Evolutionary conservation across 2,888 invertebrate genomes (phyloP).

Genomic region (Cyclophora punctaria): DNA sequence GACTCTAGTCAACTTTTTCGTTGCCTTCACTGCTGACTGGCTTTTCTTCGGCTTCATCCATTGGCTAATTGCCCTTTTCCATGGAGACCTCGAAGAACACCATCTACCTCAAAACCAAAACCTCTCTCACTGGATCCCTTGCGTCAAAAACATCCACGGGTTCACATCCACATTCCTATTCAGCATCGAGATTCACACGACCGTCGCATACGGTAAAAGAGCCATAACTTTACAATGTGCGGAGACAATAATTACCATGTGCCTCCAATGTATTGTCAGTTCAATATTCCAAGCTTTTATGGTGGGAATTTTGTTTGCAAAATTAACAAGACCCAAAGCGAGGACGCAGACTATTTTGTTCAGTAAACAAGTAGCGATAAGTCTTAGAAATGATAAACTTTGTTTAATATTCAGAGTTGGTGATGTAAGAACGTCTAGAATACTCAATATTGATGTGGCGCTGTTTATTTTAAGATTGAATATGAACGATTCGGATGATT

Average conservation of each 20-base stretch:
- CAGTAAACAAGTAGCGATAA: slow-evolving; percentile 91
- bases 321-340: slow-evolving; percentile 95
- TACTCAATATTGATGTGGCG: slow-evolving; percentile 92
- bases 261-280: slow-evolving; percentile 94
- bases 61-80: slow-evolving; percentile 92
- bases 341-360: slow-evolving; percentile 95
- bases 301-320: slow-evolving; percentile 94
- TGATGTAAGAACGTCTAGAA: slow-evolving; percentile 95
- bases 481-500: slow-evolving; percentile 81
- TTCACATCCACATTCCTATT: slow-evolving; percentile 96
- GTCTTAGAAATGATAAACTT: slow-evolving; percentile 88
- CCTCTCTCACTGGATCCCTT: slow-evolving; percentile 83
- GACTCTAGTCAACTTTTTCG: slow-evolving; percentile 89
- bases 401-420: slow-evolving; percentile 95
- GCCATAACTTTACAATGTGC: slow-evolving; percentile 94
- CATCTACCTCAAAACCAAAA: slow-evolving; percentile 75
- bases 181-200: slow-evolving; percentile 97
- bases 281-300: slow-evolving; percentile 89
- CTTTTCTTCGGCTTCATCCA: slow-evolving; percentile 90
- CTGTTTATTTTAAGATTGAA: slow-evolving; percentile 90
- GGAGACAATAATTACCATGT: slow-evolving; percentile 94
- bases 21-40: slow-evolving; percentile 92
- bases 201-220: slow-evolving; percentile 91
- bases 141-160: slow-evolving; percentile 88
- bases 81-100: slow-evolving; percentile 87